Percentiles rank a stretch among this genome's conserved stretches.
phyloP scores from a whole-genome alignment of 2,888 invertebrate genomes.

The Andrena haemorrhoa region DNA sequence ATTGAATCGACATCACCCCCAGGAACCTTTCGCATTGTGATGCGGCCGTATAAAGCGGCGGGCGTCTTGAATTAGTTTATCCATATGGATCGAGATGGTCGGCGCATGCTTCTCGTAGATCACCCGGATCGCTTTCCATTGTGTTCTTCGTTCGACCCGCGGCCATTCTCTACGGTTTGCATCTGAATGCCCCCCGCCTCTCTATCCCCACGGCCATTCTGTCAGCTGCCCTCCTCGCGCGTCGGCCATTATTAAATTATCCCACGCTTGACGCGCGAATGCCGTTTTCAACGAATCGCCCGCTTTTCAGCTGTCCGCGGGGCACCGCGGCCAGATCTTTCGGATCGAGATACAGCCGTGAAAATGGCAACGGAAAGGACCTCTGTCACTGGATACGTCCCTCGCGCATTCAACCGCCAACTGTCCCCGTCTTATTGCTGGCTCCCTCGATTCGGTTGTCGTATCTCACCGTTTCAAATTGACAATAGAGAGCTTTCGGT shows the following conservation, averaged over 20 bases:
- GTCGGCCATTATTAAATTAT: slow-evolving; percentile 64
- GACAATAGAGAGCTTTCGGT: slow-evolving; percentile 9
- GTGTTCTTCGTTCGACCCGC: slow-evolving; percentile 72
- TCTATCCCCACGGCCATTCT: slow-evolving; percentile 50
- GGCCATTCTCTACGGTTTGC: slow-evolving; percentile 71
- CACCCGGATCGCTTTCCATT: slow-evolving; percentile 74
- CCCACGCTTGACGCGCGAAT: slow-evolving; percentile 48
- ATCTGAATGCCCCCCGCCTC: slow-evolving; percentile 69
- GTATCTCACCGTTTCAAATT: background rate
- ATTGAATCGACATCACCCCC: slow-evolving; percentile 60
- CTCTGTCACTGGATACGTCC: background rate
- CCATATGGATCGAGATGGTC: slow-evolving; percentile 80
- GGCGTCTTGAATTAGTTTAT: slow-evolving; percentile 79
- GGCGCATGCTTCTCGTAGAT: slow-evolving; percentile 67
- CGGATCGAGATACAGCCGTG: background rate
- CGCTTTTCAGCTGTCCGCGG: slow-evolving; percentile 26
- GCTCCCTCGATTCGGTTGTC: background rate
- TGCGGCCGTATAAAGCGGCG: slow-evolving; percentile 52
- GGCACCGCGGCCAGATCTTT: background rate
- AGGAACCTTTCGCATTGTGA: slow-evolving; percentile 65
- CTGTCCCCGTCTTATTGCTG: too few relatives aligned
- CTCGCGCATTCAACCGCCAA: too few relatives aligned
- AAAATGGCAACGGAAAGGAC: slow-evolving; percentile 23
- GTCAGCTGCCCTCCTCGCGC: slow-evolving; percentile 42
- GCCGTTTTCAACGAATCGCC: slow-evolving; percentile 50